Evolutionary conservation across 2,888 invertebrate species (phyloP), one percentile per base, ranked within the genome.

Genomic region (Deilephila elpenor): DNA sequence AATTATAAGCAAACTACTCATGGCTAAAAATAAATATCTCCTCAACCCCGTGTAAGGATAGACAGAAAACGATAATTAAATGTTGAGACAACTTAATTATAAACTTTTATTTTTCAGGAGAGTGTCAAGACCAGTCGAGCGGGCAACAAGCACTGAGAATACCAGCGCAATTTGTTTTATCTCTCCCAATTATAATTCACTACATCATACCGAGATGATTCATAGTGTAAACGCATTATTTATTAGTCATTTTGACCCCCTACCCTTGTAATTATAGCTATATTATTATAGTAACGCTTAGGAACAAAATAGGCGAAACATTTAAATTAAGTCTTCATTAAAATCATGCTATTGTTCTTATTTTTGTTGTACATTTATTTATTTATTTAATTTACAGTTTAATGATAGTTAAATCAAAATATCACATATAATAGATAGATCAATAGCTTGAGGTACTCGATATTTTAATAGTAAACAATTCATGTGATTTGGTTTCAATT

Each of bases 81-180:
- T 44, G 11, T 44, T 11, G 44, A 11, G 1, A 44, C 14, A 44
- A 11, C 11, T 11, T 44, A 44, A 44, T 44, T 44, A 44, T 20
- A 25, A 64, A 64, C 71, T 75, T 75, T 82, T 79, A 75, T 78
- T 80, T 93, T 92, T 6, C 94, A 96, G 96, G 96, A 82, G 96
- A 96, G 89, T 96, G 96, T 90, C 95, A 93, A 88, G 94, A 93
- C 78, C 88, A 90, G 76, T 89, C 91, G 67, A 93, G 85, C 83
- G 82, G 83, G 67, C 90, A 92, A 76, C 84, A 89, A 19, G 78
- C 83, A n/a, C 79, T 83, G 64, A 85, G 88, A 79, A 84, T 89
- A 86, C 83, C 89, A 25, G 82, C 88, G 19, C 82, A 84, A 6
- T 79, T 84, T 73, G 78, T 87, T 34, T 74, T 89, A 74, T 84